Evolutionary conservation across 2,888 invertebrate genomes (phyloP), one percentile per base, ranked within the genome.

Genomic region (Conchocele bisecta): DNA sequence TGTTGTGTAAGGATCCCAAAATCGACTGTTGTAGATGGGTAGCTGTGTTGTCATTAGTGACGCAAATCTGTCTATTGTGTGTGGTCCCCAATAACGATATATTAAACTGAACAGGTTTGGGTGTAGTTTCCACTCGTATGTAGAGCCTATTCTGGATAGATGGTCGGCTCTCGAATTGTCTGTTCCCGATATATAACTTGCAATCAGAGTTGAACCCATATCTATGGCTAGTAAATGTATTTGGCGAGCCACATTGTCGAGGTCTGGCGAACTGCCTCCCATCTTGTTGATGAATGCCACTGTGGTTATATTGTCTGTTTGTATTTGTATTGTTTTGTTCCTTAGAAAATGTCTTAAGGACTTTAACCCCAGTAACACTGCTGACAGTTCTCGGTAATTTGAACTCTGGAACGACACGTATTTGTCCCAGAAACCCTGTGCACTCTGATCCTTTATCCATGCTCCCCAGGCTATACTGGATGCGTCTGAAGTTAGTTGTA

Each of bases 361-460:
- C 11, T 26, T 46, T 20, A 46, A 20, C 4, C 48, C 64, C 46
- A 64, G 28, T 28, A 42, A 57, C 22, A 65, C 39, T 2, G 57
- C 64, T 15, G 28, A 57, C 56, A 57, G 15, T 37, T 66, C 66
- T 15, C 65, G 57, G 56, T 17, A 56, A 26, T 66, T 66, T 53
- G 58, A 59, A 35, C 41, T 39, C 24, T 13, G n/a, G 29, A 58
- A 44, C 11, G 51, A 17, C 28, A 59, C 37, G 20, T 26, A 33
- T 15, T 9, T 15, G 46, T 53, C 46, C 59, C 67, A 67, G 22
- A 59, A 44, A 2, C 67, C 59, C n/a, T 42, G 46, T 2, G 53
- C 53, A 13, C 46, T 13, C 13, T 51, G 28, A n/a, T 29, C 17
- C 7, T 20, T 17, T n/a, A 33, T 44, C 37, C 44, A 42, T 20